Evolutionary conservation across 92 coral and sea anemone species (phyloP), one percentile per base, ranked within the genome.

Genomic region (Micromussa lordhowensis): DNA sequence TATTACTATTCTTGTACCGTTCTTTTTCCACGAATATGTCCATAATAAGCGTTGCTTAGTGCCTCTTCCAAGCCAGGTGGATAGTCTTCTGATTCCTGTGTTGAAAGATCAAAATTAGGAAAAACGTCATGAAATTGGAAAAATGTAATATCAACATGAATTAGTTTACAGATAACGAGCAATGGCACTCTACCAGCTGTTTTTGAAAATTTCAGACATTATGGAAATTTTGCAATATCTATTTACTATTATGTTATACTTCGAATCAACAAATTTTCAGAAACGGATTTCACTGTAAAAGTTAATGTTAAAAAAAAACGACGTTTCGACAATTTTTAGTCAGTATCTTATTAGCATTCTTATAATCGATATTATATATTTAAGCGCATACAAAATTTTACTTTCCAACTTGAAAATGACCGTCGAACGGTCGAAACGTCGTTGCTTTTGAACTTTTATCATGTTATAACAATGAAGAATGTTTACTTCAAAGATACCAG

Each of bases 21-120:
- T 87, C 90, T 38, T 87, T 71, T 87, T 68, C 90, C 85, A 21
- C 90, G 90, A 64, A 87, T 78, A 53, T 87, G 90, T 68, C 85
- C 90, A 51, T 79, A 78, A 68, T 78, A 79, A 53, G 73, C 78
- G 19, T 68, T 87, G 36, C 22, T 80, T 18, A 79, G 85, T 15
- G 90, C 85, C 35, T 72, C 70, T 77, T 85, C 58, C 59, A 75
- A 59, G 15, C 16, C 34, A 4, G 88, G 88, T 61, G 82, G 88
- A 77, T 2, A 10, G 34, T 58, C 76, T 28, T 40, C 75, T 9
- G 58, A 57, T 48, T 38, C 88, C 88, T 85, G 32, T 71, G 35
- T 55, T 21, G 30, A 48, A 18, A 59, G 18, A 35, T n/a, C n/a
- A n/a, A 18, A 57, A 54, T 15, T 1, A 32, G 14, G 13, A 18